phyloP scores from a whole-genome alignment of 2,888 invertebrate genomes.

The Galerucella calmariensis region DNA sequence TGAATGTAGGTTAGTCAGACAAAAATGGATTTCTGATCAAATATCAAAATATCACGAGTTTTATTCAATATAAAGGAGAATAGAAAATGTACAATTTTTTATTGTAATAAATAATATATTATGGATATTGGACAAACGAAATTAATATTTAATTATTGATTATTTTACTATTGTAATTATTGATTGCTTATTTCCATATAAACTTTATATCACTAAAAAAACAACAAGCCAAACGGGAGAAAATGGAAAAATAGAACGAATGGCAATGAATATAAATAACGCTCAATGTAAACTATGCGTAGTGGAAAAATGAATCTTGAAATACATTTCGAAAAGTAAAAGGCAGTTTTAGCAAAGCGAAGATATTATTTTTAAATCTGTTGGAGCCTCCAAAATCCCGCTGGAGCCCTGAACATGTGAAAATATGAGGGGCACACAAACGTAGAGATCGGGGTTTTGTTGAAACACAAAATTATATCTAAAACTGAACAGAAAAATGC shows the following conservation, averaged over 20 bases:
- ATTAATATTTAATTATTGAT: no score
- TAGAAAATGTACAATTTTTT: slow-evolving; percentile 10
- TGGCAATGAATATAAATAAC: slow-evolving; percentile 33
- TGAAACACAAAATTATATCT: neutral
- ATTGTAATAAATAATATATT: neutral
- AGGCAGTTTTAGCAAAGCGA: slow-evolving; percentile 19
- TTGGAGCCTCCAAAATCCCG: slow-evolving; percentile 18
- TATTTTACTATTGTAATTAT: no score
- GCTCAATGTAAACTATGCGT: slow-evolving; percentile 24
- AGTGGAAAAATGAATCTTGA: slow-evolving; percentile 25
- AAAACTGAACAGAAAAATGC: neutral
- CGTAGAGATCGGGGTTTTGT: neutral
- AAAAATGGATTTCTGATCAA: slow-evolving; percentile 39
- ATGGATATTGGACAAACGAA: neutral
- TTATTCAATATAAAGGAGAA: slow-evolving; percentile 32
- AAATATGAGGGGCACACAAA: slow-evolving; percentile 5
- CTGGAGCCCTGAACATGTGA: slow-evolving; percentile 16
- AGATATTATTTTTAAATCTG: slow-evolving; percentile 34
- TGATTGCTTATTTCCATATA: no score
- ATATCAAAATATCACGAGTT: slow-evolving; percentile 34
- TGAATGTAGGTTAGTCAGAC: slow-evolving; percentile 37
- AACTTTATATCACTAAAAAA: neutral
- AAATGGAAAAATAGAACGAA: slow-evolving; percentile 10
- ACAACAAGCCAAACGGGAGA: neutral
- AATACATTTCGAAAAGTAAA: slow-evolving; percentile 26